phyloP scores from a whole-genome alignment of 2,113 vertebrate genomes.

The Eulemur rufifrons region DNA sequence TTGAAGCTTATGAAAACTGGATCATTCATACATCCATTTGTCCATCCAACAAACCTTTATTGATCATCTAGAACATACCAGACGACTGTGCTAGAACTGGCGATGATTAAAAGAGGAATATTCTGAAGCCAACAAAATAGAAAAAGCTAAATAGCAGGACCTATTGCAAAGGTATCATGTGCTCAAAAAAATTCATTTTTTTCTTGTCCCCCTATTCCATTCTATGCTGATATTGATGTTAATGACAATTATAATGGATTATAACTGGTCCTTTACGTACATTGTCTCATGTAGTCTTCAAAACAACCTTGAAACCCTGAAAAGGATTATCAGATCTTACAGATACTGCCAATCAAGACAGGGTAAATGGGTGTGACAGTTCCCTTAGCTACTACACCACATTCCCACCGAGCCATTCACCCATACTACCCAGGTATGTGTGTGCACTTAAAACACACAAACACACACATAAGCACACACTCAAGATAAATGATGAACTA shows the following conservation, averaged over 20 bases:
- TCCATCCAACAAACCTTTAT: neutral
- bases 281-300: neutral
- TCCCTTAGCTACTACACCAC: rapidly evolving
- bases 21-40: neutral
- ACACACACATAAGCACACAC: neutral
- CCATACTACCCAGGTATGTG: neutral
- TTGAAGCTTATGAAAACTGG: neutral
- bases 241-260: neutral
- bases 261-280: neutral
- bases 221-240: neutral
- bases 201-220: neutral
- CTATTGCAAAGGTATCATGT: neutral
- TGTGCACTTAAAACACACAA: neutral
- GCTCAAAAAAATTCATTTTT: neutral
- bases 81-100: neutral
- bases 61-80: neutral
- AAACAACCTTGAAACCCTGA: neutral
- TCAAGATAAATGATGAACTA: neutral
- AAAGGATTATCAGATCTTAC: neutral
- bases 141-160: neutral
- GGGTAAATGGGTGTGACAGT: rapidly evolving
- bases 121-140: neutral
- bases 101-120: neutral
- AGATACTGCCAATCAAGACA: neutral
- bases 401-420: neutral